Base-by-base conservation (phyloP, 2,888 invertebrate genomes). In the Phyto melanocephala region DNA sequence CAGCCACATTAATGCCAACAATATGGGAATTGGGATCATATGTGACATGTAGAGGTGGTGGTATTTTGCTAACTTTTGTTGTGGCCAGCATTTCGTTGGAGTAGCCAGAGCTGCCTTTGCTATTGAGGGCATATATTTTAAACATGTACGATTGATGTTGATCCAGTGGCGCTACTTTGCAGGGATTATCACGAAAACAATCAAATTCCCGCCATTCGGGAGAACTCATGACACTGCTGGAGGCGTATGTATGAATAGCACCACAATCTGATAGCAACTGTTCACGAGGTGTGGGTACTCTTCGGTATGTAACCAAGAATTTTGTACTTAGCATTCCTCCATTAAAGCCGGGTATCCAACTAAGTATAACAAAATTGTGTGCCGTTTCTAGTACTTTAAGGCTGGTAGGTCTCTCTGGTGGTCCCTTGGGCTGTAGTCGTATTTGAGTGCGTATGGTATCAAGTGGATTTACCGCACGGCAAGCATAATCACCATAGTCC, bases 401-500 rank as follows among this genome's bases (percentile, higher is more conserved):
- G 52, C 94, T 93, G 3, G 93, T 93, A 0, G 98, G 97, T 67
- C 94, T 93, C 87, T 97, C 97, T 0, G 98, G 98, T 0, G 96
- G 93, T 0, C 97, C 96, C 91, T 97, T 97, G 0, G 95, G 94
- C 88, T 97, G 97, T 45, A 98, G 90, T n/a, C 94, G 93, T 52
- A 98, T 97, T 85, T 93, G 94, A 0, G 95, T 94, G 33, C 94
- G 93, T 58, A 95, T 94, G 70, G 92, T 95, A n/a, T 97, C 98
- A 67, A 97, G 92, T 0, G 94, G 93, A 89, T 98, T 98, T 10
- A 95, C 94, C 0, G 97, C 96, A 83, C 95, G 94, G 88, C 98
- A 98, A 70, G 94, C 95, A 91, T 98, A 98, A 75, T 97, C 97
- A 0, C 98, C 98, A 87, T 97, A 98, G 89, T 98, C 97, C 40